Percentiles rank a stretch among this genome's conserved stretches.
phyloP scores from a whole-genome alignment of 1,140 invertebrate genomes.

The Orchesella cincta region DNA sequence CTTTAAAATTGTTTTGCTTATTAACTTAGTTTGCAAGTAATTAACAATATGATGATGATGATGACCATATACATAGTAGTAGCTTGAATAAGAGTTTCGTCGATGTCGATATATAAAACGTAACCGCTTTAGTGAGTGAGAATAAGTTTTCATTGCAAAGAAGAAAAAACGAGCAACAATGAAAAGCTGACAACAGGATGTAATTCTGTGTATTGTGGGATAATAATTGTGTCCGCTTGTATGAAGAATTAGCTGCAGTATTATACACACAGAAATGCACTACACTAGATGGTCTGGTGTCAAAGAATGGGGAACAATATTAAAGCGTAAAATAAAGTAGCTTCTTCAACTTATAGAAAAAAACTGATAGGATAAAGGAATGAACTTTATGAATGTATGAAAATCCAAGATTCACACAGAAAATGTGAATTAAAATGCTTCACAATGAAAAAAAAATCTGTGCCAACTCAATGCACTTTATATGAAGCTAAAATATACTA shows the following conservation, averaged over 20 bases:
- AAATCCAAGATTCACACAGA: conserved; percentile 27
- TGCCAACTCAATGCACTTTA: conserved; percentile 9
- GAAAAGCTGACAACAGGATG: conserved; percentile 27
- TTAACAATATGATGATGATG: too few species aligned
- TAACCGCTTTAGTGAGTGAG: too few species aligned
- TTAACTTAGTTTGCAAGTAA: too few species aligned
- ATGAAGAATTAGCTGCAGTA: background rate
- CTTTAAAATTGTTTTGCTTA: too few species aligned
- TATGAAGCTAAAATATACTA: too few species aligned
- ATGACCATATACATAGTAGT: too few species aligned
- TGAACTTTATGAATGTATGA: conserved; percentile 19
- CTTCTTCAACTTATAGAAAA: background rate
- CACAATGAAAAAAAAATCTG: conserved; percentile 2
- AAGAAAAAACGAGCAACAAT: conserved; percentile 22
- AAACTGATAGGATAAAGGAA: background rate
- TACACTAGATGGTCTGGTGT: background rate
- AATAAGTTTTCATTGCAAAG: too few species aligned
- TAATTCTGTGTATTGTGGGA: conserved; percentile 23
- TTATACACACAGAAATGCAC: background rate
- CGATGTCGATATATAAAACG: too few species aligned
- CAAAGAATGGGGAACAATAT: too few species aligned
- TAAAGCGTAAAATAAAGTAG: background rate
- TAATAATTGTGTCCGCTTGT: conserved; percentile 19
- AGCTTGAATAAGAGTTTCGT: too few species aligned
- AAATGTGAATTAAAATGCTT: conserved; percentile 20